These are phyloP conservation scores for Piezodorus guildinii DNA, from an alignment of 1,140 invertebrate species.

Conservation along the genomic window DNA sequence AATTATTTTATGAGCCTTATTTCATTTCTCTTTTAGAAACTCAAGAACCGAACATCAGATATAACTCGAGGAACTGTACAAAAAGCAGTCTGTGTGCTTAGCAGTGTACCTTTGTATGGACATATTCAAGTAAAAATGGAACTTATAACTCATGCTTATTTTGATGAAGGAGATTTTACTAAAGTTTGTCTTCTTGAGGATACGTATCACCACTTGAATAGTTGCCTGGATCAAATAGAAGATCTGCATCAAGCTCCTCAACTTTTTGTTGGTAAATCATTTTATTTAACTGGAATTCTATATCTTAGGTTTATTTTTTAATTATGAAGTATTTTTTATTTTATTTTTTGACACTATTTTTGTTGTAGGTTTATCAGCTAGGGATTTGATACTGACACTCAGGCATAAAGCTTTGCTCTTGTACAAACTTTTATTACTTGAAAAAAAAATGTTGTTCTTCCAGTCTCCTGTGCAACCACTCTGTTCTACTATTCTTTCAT, in stretches of 20 bases:
- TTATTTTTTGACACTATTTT: neutral
- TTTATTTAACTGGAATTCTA: neutral
- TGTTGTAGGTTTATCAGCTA: conserved; percentile 58
- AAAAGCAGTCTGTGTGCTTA: conserved; percentile 86
- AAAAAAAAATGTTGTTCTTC: conserved; percentile 84
- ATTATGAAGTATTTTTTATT: neutral
- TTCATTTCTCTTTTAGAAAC: conserved; percentile 47
- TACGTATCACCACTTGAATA: conserved; percentile 85
- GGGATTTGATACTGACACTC: conserved; percentile 74
- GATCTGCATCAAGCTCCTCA: conserved; percentile 56
- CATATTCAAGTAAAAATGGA: conserved; percentile 91
- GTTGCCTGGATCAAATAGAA: conserved; percentile 49
- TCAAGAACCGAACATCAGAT: conserved; percentile 89
- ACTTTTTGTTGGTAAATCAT: conserved; percentile 61
- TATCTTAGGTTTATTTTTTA: neutral
- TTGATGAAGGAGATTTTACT: conserved; percentile 70
- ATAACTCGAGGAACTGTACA: conserved; percentile 91
- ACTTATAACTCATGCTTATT: conserved; percentile 92
- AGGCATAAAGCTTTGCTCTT: conserved; percentile 84
- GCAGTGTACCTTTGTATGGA: conserved; percentile 77
- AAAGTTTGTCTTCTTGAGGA: conserved; percentile 74
- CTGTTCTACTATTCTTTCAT: conserved; percentile 72
- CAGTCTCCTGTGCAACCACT: conserved; percentile 84
- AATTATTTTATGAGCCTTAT: neutral
- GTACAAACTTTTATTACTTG: conserved; percentile 86